A percentile compares a stretch with the other conserved stretches of the same genome.
phyloP scores from a whole-genome alignment of 2,888 invertebrate species.

The Cephus rjabovi region DNA sequence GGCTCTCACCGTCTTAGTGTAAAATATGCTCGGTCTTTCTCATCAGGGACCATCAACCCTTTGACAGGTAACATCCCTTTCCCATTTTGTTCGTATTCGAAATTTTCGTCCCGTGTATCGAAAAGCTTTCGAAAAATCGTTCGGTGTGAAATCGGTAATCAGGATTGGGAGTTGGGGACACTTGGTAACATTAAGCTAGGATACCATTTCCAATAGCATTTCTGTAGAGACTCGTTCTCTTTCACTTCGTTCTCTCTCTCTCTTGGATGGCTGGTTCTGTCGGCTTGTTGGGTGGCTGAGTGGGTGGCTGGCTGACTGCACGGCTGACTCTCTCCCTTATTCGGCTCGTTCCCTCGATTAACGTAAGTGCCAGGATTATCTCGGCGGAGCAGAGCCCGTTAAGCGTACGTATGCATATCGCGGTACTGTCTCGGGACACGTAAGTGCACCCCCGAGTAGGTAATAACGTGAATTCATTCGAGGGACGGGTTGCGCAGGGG shows the following conservation, averaged over 20 bases:
- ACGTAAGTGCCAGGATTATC: conserved; percentile 6
- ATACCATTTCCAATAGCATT: not conserved
- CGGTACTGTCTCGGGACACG: not conserved
- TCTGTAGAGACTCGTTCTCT: not conserved
- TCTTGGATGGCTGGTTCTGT: not conserved
- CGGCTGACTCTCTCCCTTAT: not conserved
- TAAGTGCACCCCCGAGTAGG: not conserved
- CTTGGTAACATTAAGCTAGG: not conserved
- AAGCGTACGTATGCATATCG: not conserved
- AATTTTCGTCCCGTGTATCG: not conserved
- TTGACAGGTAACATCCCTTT: not conserved
- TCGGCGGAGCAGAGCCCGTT: conserved; percentile 2
- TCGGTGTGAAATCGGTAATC: not conserved
- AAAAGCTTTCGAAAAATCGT: not conserved
- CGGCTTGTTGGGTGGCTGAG: not conserved
- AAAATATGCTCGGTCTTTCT: not conserved
- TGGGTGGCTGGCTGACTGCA: not conserved
- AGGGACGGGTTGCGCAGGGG: not conserved
- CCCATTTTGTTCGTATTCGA: not conserved
- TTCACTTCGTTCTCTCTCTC: too few relatives aligned
- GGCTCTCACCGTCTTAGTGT: not conserved
- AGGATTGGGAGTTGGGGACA: not conserved
- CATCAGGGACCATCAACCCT: not conserved
- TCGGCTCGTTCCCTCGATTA: conserved; percentile 5
- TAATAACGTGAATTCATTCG: not conserved